These are phyloP conservation scores for Syrrhaptes paradoxus DNA, from an alignment of 2,113 vertebrate genomes.

Conservation along the genomic window DNA sequence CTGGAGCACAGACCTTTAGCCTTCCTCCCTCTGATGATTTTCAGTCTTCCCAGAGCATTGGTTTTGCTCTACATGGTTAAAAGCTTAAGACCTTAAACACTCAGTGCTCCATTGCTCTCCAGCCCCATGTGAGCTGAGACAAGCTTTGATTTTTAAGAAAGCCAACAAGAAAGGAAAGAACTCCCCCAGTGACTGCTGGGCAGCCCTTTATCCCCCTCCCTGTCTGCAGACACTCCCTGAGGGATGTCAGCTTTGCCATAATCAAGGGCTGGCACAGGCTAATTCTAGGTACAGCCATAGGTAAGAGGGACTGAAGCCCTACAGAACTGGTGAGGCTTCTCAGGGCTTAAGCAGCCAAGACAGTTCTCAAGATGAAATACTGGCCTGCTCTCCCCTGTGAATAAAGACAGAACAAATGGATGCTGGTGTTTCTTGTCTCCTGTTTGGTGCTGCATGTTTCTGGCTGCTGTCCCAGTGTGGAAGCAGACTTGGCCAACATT, in stretches of 20 bases:
- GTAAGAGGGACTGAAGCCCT: not conserved
- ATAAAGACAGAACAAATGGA: constrained; percentile 37
- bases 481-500: not conserved
- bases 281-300: not conserved
- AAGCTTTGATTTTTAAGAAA: not conserved
- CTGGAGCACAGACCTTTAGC: not conserved
- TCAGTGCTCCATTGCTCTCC: not conserved
- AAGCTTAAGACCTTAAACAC: not conserved
- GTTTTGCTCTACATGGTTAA: not conserved
- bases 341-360: not conserved
- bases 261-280: not conserved
- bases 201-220: not conserved
- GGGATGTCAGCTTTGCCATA: not conserved
- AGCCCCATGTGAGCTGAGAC: not conserved
- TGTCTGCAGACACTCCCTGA: not conserved
- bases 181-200: not conserved
- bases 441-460: not conserved
- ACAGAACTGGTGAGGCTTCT: not conserved
- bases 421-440: not conserved
- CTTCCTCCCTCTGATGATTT: not conserved
- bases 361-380: not conserved
- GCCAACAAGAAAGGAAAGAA: not conserved
- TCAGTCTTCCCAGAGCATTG: not conserved
- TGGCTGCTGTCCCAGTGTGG: not conserved
- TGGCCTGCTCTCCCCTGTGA: not conserved